Evolutionary conservation across 2,113 vertebrate genomes (phyloP).

Genomic region (Gobius niger): DNA sequence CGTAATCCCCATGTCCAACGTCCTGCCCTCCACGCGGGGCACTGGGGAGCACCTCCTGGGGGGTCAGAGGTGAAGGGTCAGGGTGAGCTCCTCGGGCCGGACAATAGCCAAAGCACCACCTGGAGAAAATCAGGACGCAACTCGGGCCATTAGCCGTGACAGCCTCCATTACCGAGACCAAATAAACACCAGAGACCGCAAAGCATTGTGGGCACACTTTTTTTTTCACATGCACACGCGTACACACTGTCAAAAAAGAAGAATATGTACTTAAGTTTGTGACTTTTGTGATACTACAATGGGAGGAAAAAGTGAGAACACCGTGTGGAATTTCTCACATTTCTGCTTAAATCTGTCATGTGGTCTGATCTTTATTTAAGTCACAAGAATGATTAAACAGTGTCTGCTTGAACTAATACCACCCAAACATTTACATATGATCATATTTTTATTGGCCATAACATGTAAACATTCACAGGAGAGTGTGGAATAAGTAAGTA

Average conservation of each 20-base stretch:
- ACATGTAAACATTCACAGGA: no score
- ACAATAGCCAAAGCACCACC: constrained; percentile 76
- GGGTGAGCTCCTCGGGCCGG: constrained; percentile 66
- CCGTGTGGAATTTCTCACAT: no score
- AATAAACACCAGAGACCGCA: constrained; percentile 62
- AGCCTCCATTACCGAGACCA: constrained; percentile 68
- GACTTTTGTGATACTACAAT: no score
- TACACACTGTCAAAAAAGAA: constrained; percentile 2
- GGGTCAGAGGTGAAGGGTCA: constrained; percentile 67
- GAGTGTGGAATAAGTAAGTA: no score
- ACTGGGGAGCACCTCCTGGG: constrained; percentile 36
- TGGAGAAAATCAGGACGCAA: constrained; percentile 75
- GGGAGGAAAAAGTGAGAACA: no score
- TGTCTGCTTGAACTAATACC: no score
- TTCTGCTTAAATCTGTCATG: no score
- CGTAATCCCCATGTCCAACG: constrained; percentile 62
- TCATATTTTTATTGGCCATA: no score
- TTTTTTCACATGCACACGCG: neutral
- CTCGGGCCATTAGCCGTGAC: constrained; percentile 68
- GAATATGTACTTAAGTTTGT: no score
- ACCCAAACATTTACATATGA: no score
- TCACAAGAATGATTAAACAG: no score
- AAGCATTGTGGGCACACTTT: constrained; percentile 64
- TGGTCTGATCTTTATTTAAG: no score
- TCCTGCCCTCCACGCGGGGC: constrained; percentile 56